phyloP scores from a whole-genome alignment of 2,888 invertebrate genomes.

The Lomographa bimaculata region DNA sequence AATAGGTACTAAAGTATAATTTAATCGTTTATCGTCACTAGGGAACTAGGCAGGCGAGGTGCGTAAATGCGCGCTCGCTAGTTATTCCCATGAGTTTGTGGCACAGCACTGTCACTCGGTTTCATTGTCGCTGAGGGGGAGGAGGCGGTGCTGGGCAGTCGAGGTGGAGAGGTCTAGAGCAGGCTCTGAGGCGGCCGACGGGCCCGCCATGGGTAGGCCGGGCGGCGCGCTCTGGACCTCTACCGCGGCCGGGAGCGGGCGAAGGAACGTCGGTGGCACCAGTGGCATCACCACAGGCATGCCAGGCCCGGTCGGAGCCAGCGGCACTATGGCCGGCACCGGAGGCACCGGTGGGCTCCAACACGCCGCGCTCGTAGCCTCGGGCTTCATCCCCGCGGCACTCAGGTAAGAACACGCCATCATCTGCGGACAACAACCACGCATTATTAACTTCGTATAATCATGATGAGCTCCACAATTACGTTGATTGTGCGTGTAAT shows the following conservation, averaged over 20 bases:
- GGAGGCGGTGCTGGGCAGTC: conserved; percentile 46
- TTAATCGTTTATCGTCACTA: conserved; percentile 64
- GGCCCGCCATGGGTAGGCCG: conserved; percentile 1
- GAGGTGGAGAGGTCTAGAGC: conserved; percentile 67
- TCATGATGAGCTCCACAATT: conserved; percentile 40
- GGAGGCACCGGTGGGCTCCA: conserved; percentile 65
- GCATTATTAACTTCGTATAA: conserved; percentile 15
- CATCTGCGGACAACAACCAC: conserved; percentile 66
- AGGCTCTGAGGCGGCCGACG: conserved; percentile 47
- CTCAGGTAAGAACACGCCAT: conserved; percentile 81
- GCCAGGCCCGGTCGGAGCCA: conserved; percentile 46
- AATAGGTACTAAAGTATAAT: conserved; percentile 71
- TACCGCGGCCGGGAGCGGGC: conserved; percentile 1
- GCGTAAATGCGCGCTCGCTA: conserved; percentile 51
- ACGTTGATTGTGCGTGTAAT: conserved; percentile 66
- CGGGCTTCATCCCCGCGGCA: conserved; percentile 59
- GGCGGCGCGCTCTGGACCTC: conserved; percentile 2
- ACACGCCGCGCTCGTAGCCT: conserved; percentile 57
- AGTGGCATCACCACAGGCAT: conserved; percentile 13
- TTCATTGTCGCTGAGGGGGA: conserved; percentile 47
- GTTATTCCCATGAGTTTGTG: conserved; percentile 58
- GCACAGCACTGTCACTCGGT: conserved; percentile 77
- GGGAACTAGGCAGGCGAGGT: conserved; percentile 25
- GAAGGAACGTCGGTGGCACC: conserved; percentile 17
- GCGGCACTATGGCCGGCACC: conserved; percentile 47